These are phyloP conservation scores for Axea sp. DNA, from an alignment of 2,888 invertebrate genomes.

Conservation along the genomic window DNA sequence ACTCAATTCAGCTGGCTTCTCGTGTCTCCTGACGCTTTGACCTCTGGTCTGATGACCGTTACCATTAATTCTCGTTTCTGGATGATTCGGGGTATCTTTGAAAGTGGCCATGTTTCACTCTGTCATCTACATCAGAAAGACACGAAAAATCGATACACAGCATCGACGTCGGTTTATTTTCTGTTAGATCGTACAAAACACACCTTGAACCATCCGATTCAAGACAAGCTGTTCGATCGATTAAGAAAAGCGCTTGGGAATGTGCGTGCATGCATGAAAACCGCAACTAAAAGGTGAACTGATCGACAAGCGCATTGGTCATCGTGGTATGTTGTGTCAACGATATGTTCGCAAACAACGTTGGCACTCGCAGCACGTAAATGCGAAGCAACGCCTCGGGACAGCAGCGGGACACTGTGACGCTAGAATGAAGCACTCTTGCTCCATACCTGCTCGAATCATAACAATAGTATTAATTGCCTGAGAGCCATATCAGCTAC, in stretches of 20 bases:
- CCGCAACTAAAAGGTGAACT: too few relatives aligned
- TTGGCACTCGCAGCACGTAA: background rate
- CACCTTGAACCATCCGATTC: constrained; percentile 8
- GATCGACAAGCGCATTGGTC: too few relatives aligned
- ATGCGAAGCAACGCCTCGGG: constrained; percentile 58
- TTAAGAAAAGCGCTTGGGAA: too few relatives aligned
- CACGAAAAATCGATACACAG: background rate
- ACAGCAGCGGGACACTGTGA: constrained; percentile 66
- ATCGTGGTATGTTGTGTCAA: background rate
- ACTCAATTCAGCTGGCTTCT: constrained; percentile 10
- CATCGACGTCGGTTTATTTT: constrained; percentile 12
- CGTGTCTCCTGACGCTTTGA: background rate
- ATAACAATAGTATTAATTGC: constrained; percentile 79
- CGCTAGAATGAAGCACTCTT: constrained; percentile 55
- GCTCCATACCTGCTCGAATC: constrained; percentile 71
- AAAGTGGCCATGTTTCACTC: constrained; percentile 20
- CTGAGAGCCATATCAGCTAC: constrained; percentile 74
- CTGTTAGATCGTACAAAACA: constrained; percentile 13
- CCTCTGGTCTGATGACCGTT: too few relatives aligned
- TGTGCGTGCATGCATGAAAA: too few relatives aligned
- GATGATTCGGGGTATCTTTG: background rate
- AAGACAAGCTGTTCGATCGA: background rate
- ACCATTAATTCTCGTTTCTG: background rate
- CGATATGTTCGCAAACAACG: background rate
- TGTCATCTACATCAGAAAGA: constrained; percentile 13